Conservation (phyloP, 2,113 vertebrate species). For the Platysteira castanea region DNA sequence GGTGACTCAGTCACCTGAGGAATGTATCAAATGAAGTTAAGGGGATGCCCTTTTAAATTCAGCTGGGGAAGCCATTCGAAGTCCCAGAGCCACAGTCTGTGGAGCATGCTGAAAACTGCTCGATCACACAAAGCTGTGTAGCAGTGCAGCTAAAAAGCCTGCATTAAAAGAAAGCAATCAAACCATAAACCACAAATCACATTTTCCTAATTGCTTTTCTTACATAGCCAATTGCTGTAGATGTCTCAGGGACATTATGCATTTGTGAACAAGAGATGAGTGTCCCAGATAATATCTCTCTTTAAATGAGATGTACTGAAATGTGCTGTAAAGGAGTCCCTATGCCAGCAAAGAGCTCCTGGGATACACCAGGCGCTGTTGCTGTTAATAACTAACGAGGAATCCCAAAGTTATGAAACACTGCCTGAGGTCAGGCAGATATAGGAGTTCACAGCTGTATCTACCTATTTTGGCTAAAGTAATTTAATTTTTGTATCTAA, state of each 20-base stretch:
- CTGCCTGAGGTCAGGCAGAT: neutral
- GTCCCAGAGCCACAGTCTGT: neutral
- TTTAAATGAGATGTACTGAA: neutral
- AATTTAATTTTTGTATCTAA: neutral
- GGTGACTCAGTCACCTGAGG: neutral
- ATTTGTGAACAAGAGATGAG: neutral
- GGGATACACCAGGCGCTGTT: neutral
- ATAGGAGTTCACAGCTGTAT: neutral
- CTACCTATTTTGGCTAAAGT: neutral
- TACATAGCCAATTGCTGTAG: neutral
- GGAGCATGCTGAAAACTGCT: neutral
- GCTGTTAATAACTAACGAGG: neutral
- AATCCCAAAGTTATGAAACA: neutral
- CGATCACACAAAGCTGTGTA: neutral
- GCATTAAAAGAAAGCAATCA: neutral
- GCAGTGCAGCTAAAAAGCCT: neutral
- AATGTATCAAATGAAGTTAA: neutral
- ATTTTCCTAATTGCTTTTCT: conserved; percentile 46
- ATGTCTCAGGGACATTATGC: neutral
- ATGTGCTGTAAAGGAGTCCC: neutral
- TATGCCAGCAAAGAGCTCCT: neutral
- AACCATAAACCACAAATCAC: neutral
- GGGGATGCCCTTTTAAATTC: neutral
- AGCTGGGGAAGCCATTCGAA: neutral
- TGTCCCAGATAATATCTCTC: neutral